Percentiles rank a stretch among this genome's conserved stretches.
Evolutionary conservation across 2,113 vertebrate species (phyloP).

Genomic region (Zosterops borbonicus): DNA sequence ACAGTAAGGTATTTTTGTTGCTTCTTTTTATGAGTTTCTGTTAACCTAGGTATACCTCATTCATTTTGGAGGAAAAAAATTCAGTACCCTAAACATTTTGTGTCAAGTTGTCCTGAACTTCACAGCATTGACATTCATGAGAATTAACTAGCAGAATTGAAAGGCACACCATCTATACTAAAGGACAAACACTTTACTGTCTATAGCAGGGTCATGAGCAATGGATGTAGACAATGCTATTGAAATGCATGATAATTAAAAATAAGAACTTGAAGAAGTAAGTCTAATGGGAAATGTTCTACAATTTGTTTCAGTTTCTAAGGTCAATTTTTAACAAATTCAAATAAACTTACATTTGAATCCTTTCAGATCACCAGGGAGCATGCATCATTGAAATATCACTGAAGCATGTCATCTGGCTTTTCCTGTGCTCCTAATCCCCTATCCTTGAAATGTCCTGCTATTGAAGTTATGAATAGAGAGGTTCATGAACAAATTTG

Average conservation of each 20-base stretch:
- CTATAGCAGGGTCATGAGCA: not conserved
- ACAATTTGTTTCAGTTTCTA: conserved; percentile 41
- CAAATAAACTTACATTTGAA: conserved; percentile 44
- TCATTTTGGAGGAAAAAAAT: not conserved
- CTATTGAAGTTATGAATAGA: not conserved
- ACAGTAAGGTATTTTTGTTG: not conserved
- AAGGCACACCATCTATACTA: not conserved
- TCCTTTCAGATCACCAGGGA: conserved; percentile 17
- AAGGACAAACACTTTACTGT: not conserved
- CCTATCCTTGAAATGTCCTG: conserved; percentile 31
- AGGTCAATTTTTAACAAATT: conserved; percentile 38
- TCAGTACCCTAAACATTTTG: not conserved
- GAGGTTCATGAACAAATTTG: not conserved
- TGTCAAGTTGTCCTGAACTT: not conserved
- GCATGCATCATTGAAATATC: not conserved
- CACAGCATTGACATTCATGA: not conserved
- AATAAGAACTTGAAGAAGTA: not conserved
- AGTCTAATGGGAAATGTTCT: conserved; percentile 9
- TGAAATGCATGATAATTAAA: conserved; percentile 30
- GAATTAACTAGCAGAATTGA: not conserved
- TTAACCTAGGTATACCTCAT: not conserved
- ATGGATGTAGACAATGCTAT: not conserved
- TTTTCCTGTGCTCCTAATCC: conserved; percentile 34
- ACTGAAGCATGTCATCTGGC: conserved; percentile 30
- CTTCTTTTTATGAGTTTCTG: not conserved